Conservation (phyloP, 1,140 invertebrate species). For the Calosoma granatense region DNA sequence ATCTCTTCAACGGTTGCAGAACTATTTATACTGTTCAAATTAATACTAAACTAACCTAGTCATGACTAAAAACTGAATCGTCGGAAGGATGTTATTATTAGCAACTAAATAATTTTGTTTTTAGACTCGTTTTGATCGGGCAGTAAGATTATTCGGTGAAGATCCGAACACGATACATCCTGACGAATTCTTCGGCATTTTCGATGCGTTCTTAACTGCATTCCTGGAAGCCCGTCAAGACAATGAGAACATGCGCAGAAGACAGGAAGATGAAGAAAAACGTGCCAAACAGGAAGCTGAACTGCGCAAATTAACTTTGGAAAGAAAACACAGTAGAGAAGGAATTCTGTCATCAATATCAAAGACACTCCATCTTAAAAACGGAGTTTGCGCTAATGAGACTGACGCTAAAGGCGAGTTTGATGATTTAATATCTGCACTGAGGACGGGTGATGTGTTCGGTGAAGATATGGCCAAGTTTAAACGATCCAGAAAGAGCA, state of each 20-base stretch:
- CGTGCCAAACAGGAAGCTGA: constrained; percentile 84
- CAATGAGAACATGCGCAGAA: constrained; percentile 73
- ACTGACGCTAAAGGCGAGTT: constrained; percentile 76
- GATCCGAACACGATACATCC: constrained; percentile 77
- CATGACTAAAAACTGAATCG: background rate
- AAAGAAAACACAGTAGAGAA: constrained; percentile 67
- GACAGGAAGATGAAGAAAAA: constrained; percentile 87
- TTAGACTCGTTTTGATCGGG: constrained; percentile 64
- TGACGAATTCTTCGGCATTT: constrained; percentile 93
- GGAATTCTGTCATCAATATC: constrained; percentile 52
- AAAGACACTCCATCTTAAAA: constrained; percentile 37
- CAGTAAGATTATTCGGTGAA: constrained; percentile 83
- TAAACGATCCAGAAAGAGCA: constrained; percentile 61
- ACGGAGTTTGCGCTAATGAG: constrained; percentile 26
- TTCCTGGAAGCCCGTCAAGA: constrained; percentile 81
- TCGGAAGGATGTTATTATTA: no score
- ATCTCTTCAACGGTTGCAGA: no score
- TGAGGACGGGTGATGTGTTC: constrained; percentile 93
- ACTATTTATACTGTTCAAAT: no score
- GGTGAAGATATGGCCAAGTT: constrained; percentile 93
- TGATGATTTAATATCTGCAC: constrained; percentile 91
- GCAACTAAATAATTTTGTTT: constrained; percentile 21
- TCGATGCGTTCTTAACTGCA: constrained; percentile 80
- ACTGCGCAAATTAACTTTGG: constrained; percentile 77
- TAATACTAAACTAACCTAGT: no score